Evolutionary conservation across 2,888 invertebrate genomes (phyloP).

Genomic region (Tetragnatha montana): DNA sequence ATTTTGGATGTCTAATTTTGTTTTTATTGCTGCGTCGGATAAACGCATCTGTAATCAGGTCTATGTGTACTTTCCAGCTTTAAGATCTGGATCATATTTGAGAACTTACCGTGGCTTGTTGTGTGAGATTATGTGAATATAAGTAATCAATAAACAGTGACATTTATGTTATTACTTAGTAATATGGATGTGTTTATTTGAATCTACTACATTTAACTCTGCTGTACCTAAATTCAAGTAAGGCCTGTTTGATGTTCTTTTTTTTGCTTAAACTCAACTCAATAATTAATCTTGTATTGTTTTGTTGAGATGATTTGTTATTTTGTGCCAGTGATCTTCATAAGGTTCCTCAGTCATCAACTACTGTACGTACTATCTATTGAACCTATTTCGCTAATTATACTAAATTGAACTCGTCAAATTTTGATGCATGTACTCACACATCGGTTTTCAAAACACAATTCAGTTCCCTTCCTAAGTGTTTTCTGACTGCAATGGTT

Average conservation of each 20-base stretch:
- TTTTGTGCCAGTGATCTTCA: no score
- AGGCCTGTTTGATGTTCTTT: constrained; percentile 4
- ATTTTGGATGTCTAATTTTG: constrained; percentile 68
- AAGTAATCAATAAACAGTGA: not conserved
- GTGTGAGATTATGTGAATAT: constrained; percentile 28
- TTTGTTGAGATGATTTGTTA: no score
- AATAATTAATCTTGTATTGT: no score
- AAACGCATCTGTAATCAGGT: constrained; percentile 24
- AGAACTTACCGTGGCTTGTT: constrained; percentile 11
- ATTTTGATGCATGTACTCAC: no score
- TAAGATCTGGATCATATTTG: constrained; percentile 2
- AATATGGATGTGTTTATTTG: constrained; percentile 33
- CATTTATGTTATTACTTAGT: not conserved
- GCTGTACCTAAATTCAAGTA: constrained; percentile 27
- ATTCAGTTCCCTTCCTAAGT: no score
- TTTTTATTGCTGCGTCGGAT: constrained; percentile 58
- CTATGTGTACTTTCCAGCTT: constrained; percentile 12
- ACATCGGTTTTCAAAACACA: no score
- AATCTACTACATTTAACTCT: constrained; percentile 19
- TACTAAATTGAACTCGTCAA: no score
- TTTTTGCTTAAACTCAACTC: not conserved
- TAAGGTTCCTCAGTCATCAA: no score
- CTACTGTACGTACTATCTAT: no score
- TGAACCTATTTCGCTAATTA: no score
- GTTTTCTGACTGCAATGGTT: no score